Evolutionary conservation across 2,113 vertebrate genomes (phyloP).

Genomic region (Chloebia gouldiae): DNA sequence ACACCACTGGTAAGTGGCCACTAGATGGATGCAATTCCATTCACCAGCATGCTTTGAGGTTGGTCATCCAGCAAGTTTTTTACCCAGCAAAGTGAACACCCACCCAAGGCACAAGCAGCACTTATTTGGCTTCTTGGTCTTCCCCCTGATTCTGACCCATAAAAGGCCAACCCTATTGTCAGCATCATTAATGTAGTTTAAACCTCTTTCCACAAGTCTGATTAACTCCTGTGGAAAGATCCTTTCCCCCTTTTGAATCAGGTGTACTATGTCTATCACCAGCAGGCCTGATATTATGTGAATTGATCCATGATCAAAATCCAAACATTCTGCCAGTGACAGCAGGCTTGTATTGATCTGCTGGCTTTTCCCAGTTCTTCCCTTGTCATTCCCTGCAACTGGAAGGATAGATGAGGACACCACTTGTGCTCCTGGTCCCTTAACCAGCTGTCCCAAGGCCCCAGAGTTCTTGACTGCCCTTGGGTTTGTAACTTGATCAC

Average conservation of each 20-base stretch:
- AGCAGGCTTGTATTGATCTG: background rate
- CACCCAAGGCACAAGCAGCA: background rate
- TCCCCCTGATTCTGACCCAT: background rate
- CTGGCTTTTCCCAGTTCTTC: background rate
- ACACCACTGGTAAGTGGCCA: background rate
- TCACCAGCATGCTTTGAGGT: background rate
- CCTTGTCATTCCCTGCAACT: background rate
- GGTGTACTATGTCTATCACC: background rate
- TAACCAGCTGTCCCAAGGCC: background rate
- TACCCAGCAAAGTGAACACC: background rate
- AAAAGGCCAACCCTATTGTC: background rate
- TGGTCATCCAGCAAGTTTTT: background rate
- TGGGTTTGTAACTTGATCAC: background rate
- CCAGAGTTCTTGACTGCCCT: background rate
- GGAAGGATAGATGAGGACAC: background rate
- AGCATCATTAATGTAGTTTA: background rate
- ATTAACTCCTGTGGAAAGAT: background rate
- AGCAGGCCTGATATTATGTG: background rate
- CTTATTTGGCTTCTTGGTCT: background rate
- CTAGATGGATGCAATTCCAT: background rate
- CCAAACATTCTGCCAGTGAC: background rate
- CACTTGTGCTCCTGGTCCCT: background rate
- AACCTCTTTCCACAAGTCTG: background rate
- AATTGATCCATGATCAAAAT: background rate
- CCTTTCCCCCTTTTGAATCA: background rate